Evolutionary conservation across 2,888 invertebrate species (phyloP).

Genomic region (Osedax fenrisi): DNA sequence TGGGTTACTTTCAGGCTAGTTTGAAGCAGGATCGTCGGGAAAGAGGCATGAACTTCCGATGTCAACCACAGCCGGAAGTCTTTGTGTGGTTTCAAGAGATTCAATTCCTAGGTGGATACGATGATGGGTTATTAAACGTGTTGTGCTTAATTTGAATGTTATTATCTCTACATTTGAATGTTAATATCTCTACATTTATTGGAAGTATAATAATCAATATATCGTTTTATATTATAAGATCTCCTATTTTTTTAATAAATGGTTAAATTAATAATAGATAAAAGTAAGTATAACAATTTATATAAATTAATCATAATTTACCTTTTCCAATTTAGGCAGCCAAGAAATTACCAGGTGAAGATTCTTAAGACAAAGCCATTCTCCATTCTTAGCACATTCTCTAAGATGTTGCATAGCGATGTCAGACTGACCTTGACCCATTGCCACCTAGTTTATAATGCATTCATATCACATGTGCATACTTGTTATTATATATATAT

Average conservation of each 20-base stretch:
- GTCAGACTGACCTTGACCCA: conserved; percentile 68
- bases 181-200: background rate
- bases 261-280: background rate
- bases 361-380: conserved; percentile 71
- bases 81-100: conserved; percentile 50
- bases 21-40: conserved; percentile 65
- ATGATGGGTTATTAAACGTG: conserved; percentile 30
- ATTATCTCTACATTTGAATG: background rate
- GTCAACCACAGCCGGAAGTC: conserved; percentile 73
- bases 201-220: background rate
- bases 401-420: conserved; percentile 57
- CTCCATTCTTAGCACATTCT: conserved; percentile 57
- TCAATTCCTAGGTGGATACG: conserved; percentile 53
- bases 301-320: conserved; percentile 37
- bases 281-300: background rate
- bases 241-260: background rate
- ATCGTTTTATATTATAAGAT: background rate
- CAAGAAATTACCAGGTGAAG: conserved; percentile 65
- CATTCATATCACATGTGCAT: background rate
- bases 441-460: conserved; percentile 66
- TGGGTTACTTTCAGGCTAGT: conserved; percentile 67
- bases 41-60: conserved; percentile 66
- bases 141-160: background rate
- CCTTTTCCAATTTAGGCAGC: conserved; percentile 61
- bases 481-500: too few species aligned